These are phyloP conservation scores for Sclerodermus sp. DNA, from an alignment of 2,888 invertebrate genomes.

Conservation along the genomic window DNA sequence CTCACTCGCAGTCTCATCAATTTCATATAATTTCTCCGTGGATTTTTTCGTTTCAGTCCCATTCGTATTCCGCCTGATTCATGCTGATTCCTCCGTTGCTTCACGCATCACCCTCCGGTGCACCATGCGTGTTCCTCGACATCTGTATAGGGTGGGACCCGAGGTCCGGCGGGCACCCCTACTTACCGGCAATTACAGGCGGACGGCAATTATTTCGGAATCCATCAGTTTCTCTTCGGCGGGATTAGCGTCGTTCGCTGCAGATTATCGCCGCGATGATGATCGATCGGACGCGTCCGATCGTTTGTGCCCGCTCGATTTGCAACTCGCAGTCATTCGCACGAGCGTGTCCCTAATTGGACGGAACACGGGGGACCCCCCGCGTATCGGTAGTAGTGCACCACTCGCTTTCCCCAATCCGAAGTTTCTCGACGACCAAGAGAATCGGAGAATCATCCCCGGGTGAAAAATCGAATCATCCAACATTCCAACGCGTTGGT, in stretches of 20 bases:
- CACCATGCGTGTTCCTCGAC: slow-evolving; percentile 1
- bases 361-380: slow-evolving; percentile 5
- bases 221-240: slow-evolving; percentile 43
- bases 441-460: no score
- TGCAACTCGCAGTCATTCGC: no score
- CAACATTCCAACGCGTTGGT: no score
- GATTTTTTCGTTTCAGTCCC: no score
- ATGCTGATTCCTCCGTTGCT: no score
- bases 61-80: no score
- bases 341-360: slow-evolving; percentile 16
- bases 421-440: not conserved
- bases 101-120: no score
- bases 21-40: slow-evolving; percentile 43
- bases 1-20: slow-evolving; percentile 40
- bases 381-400: no score
- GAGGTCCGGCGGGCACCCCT: slow-evolving; percentile 14
- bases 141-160: slow-evolving; percentile 11
- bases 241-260: slow-evolving; percentile 36
- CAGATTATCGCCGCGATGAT: slow-evolving; percentile 36
- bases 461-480: no score
- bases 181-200: slow-evolving; percentile 8
- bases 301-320: not conserved
- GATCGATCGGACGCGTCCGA: slow-evolving; percentile 32
- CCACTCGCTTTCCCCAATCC: no score
- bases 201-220: slow-evolving; percentile 51